phyloP scores from a whole-genome alignment of 2,888 invertebrate genomes.

The Nasonia oneida region DNA sequence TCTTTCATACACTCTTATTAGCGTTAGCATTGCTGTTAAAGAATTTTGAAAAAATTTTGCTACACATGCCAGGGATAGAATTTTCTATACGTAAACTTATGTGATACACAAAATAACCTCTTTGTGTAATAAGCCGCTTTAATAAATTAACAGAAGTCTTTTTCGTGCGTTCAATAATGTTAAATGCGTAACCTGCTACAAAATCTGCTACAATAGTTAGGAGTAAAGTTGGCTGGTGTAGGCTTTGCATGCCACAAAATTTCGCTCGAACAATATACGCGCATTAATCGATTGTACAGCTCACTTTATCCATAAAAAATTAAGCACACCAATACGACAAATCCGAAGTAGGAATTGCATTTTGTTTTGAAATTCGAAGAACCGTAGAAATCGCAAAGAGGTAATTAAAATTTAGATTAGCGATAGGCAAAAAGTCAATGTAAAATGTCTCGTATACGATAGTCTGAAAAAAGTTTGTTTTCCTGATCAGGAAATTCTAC shows the following conservation, averaged over 20 bases:
- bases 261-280: neutral
- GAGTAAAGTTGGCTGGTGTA: constrained; percentile 26
- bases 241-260: constrained; percentile 47
- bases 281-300: neutral
- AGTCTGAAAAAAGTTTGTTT: constrained; percentile 62
- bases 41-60: constrained; percentile 14
- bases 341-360: neutral
- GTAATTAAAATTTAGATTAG: constrained; percentile 3
- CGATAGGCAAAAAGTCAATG: constrained; percentile 3
- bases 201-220: constrained; percentile 9
- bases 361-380: neutral
- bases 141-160: neutral
- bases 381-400: neutral
- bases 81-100: neutral
- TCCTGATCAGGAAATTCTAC: constrained; percentile 75
- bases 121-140: constrained; percentile 9
- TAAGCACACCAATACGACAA: neutral
- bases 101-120: constrained; percentile 14
- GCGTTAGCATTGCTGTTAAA: constrained; percentile 30
- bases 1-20: constrained; percentile 42
- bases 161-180: constrained; percentile 12
- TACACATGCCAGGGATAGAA: neutral
- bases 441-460: neutral
- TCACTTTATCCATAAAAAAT: neutral
- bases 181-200: constrained; percentile 8